Conservation (phyloP, 2,888 invertebrate species). For the Gandaritis pyraliata region DNA sequence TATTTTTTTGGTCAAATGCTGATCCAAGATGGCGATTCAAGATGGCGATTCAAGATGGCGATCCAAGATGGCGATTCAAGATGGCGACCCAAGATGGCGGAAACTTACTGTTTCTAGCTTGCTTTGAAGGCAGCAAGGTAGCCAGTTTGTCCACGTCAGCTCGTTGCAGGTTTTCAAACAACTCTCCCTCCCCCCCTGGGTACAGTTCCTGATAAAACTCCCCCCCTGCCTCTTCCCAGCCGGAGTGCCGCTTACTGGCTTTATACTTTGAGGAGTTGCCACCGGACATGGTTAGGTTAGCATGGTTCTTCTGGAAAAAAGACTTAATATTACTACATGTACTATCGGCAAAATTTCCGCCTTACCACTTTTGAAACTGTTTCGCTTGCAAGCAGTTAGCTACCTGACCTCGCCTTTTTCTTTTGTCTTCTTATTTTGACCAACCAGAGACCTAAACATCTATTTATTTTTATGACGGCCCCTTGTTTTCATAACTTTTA, state of each 20-base stretch:
- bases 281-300: constrained; percentile 66
- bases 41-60: no score
- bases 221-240: constrained; percentile 93
- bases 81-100: no score
- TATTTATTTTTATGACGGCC: no score
- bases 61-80: not conserved
- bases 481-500: no score
- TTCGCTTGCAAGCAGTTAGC: no score
- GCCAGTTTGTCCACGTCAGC: constrained; percentile 90
- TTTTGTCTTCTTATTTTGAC: no score
- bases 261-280: constrained; percentile 74
- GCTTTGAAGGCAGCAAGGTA: constrained; percentile 91
- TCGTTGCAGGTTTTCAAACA: constrained; percentile 88
- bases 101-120: constrained; percentile 88
- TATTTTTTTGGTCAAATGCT: no score
- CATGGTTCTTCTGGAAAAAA: constrained; percentile 30
- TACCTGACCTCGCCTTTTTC: no score
- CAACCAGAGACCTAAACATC: no score
- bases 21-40: not conserved
- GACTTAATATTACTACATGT: no score
- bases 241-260: constrained; percentile 66
- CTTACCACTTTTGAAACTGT: no score
- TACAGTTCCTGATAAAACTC: constrained; percentile 95
- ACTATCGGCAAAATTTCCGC: no score
- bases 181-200: constrained; percentile 86